Percentiles rank a stretch among this genome's conserved stretches.
Evolutionary conservation across 2,888 invertebrate species (phyloP).

Genomic region (Cantharis nigra): DNA sequence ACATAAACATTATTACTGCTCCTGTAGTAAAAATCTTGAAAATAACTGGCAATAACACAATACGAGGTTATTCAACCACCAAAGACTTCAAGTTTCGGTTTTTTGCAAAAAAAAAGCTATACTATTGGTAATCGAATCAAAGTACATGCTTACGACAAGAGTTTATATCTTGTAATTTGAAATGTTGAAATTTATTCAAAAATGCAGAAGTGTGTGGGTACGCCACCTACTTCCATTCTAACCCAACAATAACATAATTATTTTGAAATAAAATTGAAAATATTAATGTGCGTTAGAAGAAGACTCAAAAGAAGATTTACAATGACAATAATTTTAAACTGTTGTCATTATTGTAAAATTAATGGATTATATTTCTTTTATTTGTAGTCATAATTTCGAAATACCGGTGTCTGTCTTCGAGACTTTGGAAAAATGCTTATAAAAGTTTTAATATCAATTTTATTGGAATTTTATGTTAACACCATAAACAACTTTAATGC

Average conservation of each 20-base stretch:
- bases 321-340: neutral
- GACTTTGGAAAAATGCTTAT: neutral
- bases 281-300: neutral
- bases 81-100: neutral
- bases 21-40: neutral
- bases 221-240: neutral
- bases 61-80: neutral
- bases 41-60: neutral
- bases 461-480: constrained; percentile 24
- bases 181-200: neutral
- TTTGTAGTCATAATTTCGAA: neutral
- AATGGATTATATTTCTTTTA: neutral
- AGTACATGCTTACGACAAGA: neutral
- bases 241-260: neutral
- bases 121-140: neutral
- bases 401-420: neutral
- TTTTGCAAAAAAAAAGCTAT: neutral
- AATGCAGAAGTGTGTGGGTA: neutral
- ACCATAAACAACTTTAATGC: neutral
- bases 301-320: neutral
- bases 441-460: constrained; percentile 6
- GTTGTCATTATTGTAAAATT: neutral
- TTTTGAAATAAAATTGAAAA: neutral
- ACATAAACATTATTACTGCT: neutral
- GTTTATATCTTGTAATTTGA: neutral